These are phyloP conservation scores for Hypotaenidia okinawae DNA, from an alignment of 2,797 vertebrate genomes.

Conservation along the genomic window DNA sequence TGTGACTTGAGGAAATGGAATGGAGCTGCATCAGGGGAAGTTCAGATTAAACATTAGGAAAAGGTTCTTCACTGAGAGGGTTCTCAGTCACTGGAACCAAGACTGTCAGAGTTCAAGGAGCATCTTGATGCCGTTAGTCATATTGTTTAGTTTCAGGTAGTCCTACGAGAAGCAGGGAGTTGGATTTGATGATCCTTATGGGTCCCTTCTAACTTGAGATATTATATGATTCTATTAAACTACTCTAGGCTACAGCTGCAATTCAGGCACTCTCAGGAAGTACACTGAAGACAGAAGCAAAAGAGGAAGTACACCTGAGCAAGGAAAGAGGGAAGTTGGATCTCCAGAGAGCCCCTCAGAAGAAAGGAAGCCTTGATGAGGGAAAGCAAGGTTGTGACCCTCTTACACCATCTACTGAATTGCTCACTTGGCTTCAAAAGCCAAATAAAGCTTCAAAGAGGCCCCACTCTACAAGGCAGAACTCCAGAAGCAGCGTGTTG, in stretches of 20 bases:
- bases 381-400: neutral
- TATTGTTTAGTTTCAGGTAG: too few relatives aligned
- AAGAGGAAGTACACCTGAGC: neutral
- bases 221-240: neutral
- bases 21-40: too few relatives aligned
- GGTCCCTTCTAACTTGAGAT: too few relatives aligned
- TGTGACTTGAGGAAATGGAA: too few relatives aligned
- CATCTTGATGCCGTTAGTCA: too few relatives aligned
- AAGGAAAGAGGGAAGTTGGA: neutral
- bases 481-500: neutral
- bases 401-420: neutral
- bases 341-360: neutral
- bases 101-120: too few relatives aligned
- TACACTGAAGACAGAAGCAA: neutral
- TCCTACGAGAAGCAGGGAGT: too few relatives aligned
- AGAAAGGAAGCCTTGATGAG: neutral
- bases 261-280: neutral
- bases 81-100: too few relatives aligned
- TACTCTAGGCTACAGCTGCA: neutral
- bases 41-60: too few relatives aligned
- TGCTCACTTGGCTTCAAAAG: neutral
- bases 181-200: too few relatives aligned
- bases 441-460: neutral
- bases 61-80: too few relatives aligned
- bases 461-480: neutral